Evolutionary conservation across 2,113 vertebrate species (phyloP).

Genomic region (Numenius arquata): DNA sequence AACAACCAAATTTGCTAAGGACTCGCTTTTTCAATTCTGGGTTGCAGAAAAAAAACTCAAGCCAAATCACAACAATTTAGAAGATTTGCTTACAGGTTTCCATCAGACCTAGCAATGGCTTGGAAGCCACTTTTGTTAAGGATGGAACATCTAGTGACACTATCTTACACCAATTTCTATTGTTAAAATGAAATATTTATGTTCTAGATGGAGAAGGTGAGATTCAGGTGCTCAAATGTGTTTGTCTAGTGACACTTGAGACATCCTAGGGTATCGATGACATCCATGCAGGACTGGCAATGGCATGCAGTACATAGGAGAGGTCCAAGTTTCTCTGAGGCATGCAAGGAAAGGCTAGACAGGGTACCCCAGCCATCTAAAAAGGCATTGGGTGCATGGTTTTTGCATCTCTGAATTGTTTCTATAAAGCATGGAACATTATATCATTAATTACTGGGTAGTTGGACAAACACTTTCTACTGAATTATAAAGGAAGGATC

Average conservation of each 20-base stretch:
- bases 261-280: neutral
- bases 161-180: neutral
- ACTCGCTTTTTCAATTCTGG: neutral
- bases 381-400: neutral
- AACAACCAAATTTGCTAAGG: neutral
- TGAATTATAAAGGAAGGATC: neutral
- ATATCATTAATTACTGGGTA: neutral
- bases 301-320: neutral
- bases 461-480: neutral
- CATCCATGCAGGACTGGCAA: neutral
- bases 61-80: accelerated
- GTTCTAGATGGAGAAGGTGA: neutral
- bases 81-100: neutral
- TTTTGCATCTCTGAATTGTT: neutral
- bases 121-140: neutral
- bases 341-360: neutral
- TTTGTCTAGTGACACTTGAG: neutral
- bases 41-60: neutral
- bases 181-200: neutral
- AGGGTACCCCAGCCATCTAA: neutral
- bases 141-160: neutral
- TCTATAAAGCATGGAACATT: neutral
- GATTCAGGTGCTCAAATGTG: neutral
- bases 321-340: neutral
- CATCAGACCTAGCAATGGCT: neutral